Evolutionary conservation across 2,888 invertebrate species (phyloP).

Genomic region (Macaria liturata): DNA sequence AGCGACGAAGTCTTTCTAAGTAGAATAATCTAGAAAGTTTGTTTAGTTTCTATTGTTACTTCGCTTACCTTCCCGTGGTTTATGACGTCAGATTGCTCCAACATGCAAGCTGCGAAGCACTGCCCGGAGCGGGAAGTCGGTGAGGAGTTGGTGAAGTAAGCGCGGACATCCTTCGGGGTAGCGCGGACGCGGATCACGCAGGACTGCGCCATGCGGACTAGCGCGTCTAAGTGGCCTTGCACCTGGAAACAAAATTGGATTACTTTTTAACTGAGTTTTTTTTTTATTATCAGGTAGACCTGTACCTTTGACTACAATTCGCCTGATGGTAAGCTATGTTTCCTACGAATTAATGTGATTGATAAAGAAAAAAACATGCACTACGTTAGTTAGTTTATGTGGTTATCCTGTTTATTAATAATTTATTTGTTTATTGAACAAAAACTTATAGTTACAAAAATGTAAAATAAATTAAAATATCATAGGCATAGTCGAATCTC

Average conservation of each 20-base stretch:
- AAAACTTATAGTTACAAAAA: too few species aligned
- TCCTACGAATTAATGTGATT: too few species aligned
- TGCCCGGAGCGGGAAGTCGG: constrained; percentile 71
- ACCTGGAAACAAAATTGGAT: constrained; percentile 49
- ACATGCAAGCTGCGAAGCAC: constrained; percentile 78
- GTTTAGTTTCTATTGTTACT: background rate
- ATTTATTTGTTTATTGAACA: too few species aligned
- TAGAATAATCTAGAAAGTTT: too few species aligned
- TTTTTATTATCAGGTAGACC: too few species aligned
- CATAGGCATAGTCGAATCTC: too few species aligned
- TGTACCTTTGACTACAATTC: background rate
- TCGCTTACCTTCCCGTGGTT: constrained; percentile 68
- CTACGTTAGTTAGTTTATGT: too few species aligned
- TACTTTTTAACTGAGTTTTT: too few species aligned
- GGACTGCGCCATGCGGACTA: constrained; percentile 73
- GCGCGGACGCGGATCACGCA: constrained; percentile 76
- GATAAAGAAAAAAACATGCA: too few species aligned
- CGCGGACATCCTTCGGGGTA: constrained; percentile 71
- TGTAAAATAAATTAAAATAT: too few species aligned
- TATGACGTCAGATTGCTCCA: constrained; percentile 76
- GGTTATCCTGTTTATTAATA: too few species aligned
- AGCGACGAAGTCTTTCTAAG: too few species aligned
- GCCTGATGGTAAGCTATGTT: background rate
- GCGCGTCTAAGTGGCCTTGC: constrained; percentile 71
- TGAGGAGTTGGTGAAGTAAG: constrained; percentile 74